A percentile compares a stretch with the other conserved stretches of the same genome.
Evolutionary conservation across 2,113 vertebrate species (phyloP).

Genomic region (Myrmecobius fasciatus): DNA sequence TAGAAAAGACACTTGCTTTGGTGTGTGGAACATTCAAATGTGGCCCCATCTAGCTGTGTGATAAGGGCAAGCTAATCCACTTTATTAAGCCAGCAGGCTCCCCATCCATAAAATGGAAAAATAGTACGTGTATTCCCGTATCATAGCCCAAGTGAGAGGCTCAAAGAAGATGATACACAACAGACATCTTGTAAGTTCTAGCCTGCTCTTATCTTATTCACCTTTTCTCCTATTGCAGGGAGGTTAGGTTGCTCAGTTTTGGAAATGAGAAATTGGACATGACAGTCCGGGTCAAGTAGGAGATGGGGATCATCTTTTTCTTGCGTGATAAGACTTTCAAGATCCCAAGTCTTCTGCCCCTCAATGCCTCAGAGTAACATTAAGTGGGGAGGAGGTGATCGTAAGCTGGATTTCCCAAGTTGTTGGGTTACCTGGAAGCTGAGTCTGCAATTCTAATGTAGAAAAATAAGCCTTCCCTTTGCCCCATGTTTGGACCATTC

Average conservation of each 20-base stretch:
- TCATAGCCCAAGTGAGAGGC: neutral
- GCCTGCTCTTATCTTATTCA: neutral
- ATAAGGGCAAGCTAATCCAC: neutral
- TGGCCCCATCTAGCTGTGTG: neutral
- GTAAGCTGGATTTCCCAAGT: neutral
- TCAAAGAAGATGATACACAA: neutral
- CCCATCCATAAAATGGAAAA: neutral
- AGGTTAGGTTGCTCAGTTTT: slow-evolving; percentile 32
- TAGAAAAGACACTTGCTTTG: neutral
- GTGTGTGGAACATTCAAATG: neutral
- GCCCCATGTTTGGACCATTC: slow-evolving; percentile 5
- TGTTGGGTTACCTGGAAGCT: neutral
- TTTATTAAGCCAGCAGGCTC: neutral
- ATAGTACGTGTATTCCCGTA: neutral
- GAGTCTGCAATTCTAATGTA: slow-evolving; percentile 22
- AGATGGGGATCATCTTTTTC: neutral
- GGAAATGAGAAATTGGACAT: slow-evolving; percentile 29
- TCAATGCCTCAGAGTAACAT: neutral
- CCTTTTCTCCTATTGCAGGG: neutral
- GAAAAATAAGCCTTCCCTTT: slow-evolving; percentile 26
- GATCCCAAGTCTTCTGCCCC: neutral
- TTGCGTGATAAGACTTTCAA: neutral
- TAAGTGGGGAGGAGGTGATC: slow-evolving; percentile 31
- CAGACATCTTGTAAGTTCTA: neutral
- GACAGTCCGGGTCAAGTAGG: slow-evolving; percentile 23